Conservation (phyloP, 2,888 invertebrate genomes). For the Tuberolachnus salignus region DNA sequence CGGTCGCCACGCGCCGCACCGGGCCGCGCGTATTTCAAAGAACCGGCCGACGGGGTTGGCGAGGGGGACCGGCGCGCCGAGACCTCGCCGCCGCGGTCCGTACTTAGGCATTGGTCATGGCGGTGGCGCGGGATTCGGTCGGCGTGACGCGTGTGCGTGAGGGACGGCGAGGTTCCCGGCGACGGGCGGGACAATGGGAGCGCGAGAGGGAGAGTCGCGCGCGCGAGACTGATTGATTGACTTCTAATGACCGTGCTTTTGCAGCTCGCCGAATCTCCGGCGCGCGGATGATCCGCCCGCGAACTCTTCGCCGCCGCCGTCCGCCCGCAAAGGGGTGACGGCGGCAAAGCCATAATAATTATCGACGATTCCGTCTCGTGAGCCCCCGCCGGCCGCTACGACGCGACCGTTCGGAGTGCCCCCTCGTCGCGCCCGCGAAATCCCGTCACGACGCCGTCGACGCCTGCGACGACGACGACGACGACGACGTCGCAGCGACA, state of each 20-base stretch:
- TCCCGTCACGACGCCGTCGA: not conserved
- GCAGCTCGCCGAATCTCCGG: conserved; percentile 27
- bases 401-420: not conserved
- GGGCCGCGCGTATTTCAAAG: too few species aligned
- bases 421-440: too few species aligned
- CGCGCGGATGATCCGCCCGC: conserved; percentile 6
- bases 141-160: not conserved
- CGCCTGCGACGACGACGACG: too few species aligned
- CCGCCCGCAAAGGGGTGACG: not conserved
- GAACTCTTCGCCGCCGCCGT: not conserved
- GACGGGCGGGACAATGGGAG: not conserved
- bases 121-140: not conserved
- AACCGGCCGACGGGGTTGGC: too few species aligned
- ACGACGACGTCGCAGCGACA: not conserved
- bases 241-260: conserved; percentile 52
- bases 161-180: not conserved
- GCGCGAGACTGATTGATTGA: conserved; percentile 53
- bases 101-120: too few species aligned
- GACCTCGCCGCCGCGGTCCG: not conserved
- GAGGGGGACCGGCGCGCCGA: not conserved
- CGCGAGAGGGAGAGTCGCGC: too few species aligned
- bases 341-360: conserved; percentile 38
- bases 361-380: conserved; percentile 18
- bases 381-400: not conserved
- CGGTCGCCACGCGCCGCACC: not conserved